These are phyloP conservation scores for Saxicola maurus DNA, from an alignment of 2,797 vertebrate species.

Conservation along the genomic window DNA sequence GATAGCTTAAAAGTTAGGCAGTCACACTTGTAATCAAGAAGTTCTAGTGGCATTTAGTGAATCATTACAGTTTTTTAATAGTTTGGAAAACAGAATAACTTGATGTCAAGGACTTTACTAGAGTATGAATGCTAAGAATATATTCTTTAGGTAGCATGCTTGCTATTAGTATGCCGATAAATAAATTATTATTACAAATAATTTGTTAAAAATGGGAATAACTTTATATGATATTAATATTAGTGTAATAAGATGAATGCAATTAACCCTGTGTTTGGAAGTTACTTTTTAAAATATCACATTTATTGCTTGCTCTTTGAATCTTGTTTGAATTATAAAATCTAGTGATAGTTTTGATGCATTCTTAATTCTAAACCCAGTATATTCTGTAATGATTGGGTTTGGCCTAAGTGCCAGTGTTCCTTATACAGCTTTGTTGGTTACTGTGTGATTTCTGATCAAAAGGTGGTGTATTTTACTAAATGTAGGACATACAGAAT, in stretches of 20 bases:
- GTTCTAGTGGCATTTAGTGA: neutral
- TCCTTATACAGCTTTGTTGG: neutral
- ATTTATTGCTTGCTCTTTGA: neutral
- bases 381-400: neutral
- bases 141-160: neutral
- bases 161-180: neutral
- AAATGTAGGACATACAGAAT: neutral
- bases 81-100: neutral
- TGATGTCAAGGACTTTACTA: neutral
- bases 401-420: neutral
- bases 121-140: neutral
- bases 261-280: neutral
- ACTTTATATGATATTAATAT: neutral
- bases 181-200: neutral
- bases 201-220: neutral
- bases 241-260: neutral
- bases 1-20: neutral
- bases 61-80: neutral
- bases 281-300: neutral
- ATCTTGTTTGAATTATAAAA: neutral
- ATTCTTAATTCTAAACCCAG: neutral
- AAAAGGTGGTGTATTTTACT: neutral
- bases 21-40: neutral
- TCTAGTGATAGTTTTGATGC: neutral
- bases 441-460: neutral